A percentile compares a stretch with the other conserved stretches of the same genome.
Conservation (phyloP, 2,888 invertebrate genomes). For the Carpatolechia fugitivella region DNA sequence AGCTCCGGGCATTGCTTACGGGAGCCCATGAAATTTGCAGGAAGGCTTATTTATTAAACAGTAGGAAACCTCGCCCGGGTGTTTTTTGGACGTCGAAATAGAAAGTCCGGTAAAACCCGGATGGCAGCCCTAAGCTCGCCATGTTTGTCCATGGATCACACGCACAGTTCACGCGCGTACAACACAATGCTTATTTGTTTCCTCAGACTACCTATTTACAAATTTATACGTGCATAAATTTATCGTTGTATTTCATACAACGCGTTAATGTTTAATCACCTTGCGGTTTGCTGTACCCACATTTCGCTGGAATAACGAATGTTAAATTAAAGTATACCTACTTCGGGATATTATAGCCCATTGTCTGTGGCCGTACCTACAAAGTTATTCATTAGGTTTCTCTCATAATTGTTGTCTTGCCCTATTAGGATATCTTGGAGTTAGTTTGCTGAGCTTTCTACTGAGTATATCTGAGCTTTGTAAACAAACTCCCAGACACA, state of each 20-base stretch:
- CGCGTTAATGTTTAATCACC: conserved; percentile 11
- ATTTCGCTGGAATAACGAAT: neutral
- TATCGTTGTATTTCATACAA: conserved; percentile 15
- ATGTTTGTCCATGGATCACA: conserved; percentile 42
- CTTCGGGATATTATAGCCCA: neutral
- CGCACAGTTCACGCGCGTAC: conserved; percentile 42
- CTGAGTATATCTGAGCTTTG: too few relatives aligned
- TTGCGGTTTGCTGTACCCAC: neutral
- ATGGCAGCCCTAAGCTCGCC: neutral
- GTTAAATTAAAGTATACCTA: too few relatives aligned
- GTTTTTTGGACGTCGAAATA: too few relatives aligned
- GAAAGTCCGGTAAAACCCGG: too few relatives aligned
- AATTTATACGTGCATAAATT: conserved; percentile 28
- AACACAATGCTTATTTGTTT: conserved; percentile 59
- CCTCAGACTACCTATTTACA: conserved; percentile 32
- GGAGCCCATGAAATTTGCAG: too few relatives aligned
- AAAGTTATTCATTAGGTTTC: neutral
- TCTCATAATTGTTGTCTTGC: too few relatives aligned
- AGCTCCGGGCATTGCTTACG: too few relatives aligned
- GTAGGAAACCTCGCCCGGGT: too few relatives aligned
- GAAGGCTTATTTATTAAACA: too few relatives aligned
- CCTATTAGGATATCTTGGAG: neutral
- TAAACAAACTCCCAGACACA: neutral
- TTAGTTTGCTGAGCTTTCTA: neutral
- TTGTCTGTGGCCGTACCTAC: neutral